phyloP scores from a whole-genome alignment of 2,888 invertebrate species.

The Drosophila quinaria region DNA sequence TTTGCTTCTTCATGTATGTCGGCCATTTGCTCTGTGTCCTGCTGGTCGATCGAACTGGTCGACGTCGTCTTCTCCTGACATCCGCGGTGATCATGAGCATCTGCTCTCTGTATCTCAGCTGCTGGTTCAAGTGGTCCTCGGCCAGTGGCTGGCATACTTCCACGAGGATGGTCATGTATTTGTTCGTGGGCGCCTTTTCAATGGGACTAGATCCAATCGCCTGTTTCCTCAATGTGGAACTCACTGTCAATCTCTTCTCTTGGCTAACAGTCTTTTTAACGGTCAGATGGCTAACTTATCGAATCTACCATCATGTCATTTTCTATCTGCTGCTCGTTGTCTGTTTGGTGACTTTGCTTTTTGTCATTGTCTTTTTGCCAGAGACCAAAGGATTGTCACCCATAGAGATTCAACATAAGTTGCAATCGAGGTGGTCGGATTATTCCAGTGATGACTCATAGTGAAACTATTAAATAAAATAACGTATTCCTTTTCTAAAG shows the following conservation, averaged over 20 bases:
- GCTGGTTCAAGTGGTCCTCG: not conserved
- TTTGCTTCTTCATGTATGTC: accelerated
- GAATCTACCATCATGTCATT: not conserved
- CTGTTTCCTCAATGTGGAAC: constrained; percentile 46
- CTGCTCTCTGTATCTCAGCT: not conserved
- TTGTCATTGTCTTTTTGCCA: constrained; percentile 31
- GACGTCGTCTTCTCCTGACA: constrained; percentile 26
- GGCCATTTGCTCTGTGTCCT: constrained; percentile 35
- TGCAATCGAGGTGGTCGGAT: not conserved
- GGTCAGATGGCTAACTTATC: constrained; percentile 11
- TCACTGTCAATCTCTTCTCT: constrained; percentile 4
- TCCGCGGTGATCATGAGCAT: constrained; percentile 3
- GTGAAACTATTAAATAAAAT: not conserved
- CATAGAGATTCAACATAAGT: not conserved
- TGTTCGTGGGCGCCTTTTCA: constrained; percentile 2
- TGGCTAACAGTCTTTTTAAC: constrained; percentile 29
- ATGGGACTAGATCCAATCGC: constrained; percentile 32
- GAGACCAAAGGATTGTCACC: constrained; percentile 35
- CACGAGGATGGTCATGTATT: not conserved
- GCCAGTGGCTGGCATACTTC: too few relatives aligned
- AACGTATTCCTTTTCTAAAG: not conserved
- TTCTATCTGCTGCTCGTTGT: constrained; percentile 25
- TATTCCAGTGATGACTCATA: not conserved
- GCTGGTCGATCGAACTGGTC: constrained; percentile 36
- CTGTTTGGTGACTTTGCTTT: constrained; percentile 13